Conservation (phyloP, 2,797 vertebrate genomes). For the Hydrophis major region DNA sequence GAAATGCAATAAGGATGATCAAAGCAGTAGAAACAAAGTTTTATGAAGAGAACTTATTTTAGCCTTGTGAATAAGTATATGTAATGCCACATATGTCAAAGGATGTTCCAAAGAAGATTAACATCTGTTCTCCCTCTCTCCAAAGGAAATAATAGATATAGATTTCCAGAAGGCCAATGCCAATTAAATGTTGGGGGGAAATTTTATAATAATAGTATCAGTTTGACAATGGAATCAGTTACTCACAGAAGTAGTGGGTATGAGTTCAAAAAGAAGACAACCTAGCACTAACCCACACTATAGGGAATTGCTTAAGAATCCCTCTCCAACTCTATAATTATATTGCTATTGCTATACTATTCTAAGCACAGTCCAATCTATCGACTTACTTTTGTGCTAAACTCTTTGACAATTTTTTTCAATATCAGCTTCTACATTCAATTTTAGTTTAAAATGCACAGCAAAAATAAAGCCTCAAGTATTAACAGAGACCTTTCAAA, state of each 20-base stretch:
- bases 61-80: not conserved
- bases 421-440: conserved; percentile 17
- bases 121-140: not conserved
- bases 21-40: not conserved
- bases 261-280: not conserved
- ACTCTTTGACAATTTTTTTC: not conserved
- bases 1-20: not conserved
- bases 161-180: not conserved
- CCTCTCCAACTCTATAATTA: not conserved
- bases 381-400: conserved; percentile 3
- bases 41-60: not conserved
- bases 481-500: not conserved
- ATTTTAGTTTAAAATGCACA: not conserved
- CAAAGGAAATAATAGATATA: not conserved
- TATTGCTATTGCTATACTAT: not conserved
- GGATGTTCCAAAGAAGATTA: not conserved
- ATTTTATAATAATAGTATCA: not conserved
- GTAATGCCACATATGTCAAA: not conserved
- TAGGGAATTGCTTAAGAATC: not conserved
- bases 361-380: not conserved
- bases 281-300: not conserved
- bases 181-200: not conserved
- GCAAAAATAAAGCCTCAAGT: not conserved
- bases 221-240: not conserved
- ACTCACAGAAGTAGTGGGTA: not conserved